Conservation (phyloP, 2,888 invertebrate species). For the Sinelater perroti region DNA sequence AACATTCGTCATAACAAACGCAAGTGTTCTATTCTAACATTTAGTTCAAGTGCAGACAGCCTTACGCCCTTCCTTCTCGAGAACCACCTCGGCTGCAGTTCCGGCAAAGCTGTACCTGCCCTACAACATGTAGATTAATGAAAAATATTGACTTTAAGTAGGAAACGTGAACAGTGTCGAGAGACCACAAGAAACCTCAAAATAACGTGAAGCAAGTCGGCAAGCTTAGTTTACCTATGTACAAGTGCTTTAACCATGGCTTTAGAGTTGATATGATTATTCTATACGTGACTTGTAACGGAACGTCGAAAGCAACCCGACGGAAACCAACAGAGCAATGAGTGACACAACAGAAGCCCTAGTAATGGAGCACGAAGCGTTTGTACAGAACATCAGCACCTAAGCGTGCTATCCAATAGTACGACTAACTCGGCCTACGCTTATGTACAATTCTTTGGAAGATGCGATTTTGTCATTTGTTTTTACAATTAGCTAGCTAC, state of each 20-base stretch:
- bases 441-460: slow-evolving; percentile 50
- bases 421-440: slow-evolving; percentile 10
- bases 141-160: slow-evolving; percentile 62
- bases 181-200: slow-evolving; percentile 40
- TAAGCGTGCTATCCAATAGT: slow-evolving; percentile 9
- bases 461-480: slow-evolving; percentile 52
- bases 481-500: slow-evolving; percentile 25
- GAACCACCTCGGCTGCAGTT: slow-evolving; percentile 3
- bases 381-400: slow-evolving; percentile 9
- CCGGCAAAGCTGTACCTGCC: slow-evolving; percentile 32
- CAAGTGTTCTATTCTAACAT: slow-evolving; percentile 44
- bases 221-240: slow-evolving; percentile 22
- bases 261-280: slow-evolving; percentile 53
- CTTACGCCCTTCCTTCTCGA: slow-evolving; percentile 10
- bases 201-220: slow-evolving; percentile 16
- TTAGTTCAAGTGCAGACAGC: slow-evolving; percentile 26
- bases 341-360: slow-evolving; percentile 8
- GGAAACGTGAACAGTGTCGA: slow-evolving; percentile 53
- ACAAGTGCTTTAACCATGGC: slow-evolving; percentile 18
- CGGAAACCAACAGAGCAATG: not conserved
- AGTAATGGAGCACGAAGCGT: slow-evolving; percentile 30
- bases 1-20: slow-evolving; percentile 40
- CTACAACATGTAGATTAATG: slow-evolving; percentile 38
- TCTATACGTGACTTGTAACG: slow-evolving; percentile 47
- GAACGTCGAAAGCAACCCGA: slow-evolving; percentile 13